Conservation (phyloP, 2,888 invertebrate genomes). For the Gortyna flavago region DNA sequence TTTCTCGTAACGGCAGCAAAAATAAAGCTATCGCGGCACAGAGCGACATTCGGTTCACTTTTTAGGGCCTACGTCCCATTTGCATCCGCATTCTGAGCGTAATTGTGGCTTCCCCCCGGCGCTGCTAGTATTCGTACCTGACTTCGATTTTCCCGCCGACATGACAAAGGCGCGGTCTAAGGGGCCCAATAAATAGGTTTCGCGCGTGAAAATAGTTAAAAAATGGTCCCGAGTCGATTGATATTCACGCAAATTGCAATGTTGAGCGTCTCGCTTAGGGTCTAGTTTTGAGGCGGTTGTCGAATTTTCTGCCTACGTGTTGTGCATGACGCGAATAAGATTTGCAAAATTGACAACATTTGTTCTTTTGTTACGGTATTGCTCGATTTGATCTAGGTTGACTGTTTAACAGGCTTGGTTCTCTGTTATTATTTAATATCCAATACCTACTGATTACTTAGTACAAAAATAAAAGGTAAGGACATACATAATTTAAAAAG, state of each 20-base stretch:
- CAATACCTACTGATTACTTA: neutral
- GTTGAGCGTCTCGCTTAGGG: conserved; percentile 69
- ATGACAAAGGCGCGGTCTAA: conserved; percentile 89
- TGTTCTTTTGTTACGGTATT: conserved; percentile 66
- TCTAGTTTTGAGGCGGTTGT: conserved; percentile 68
- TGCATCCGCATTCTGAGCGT: conserved; percentile 87
- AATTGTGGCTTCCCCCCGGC: conserved; percentile 85
- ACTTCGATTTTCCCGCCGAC: conserved; percentile 87
- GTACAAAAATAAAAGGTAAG: conserved; percentile 2
- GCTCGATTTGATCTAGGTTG: conserved; percentile 39
- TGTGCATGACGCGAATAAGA: conserved; percentile 75
- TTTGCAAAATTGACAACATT: conserved; percentile 75
- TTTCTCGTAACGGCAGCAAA: conserved; percentile 86
- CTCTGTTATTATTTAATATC: conserved; percentile 10
- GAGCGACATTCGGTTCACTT: conserved; percentile 81
- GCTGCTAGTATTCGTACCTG: conserved; percentile 80
- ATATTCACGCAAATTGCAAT: conserved; percentile 75
- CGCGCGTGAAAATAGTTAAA: conserved; percentile 86
- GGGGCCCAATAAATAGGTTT: conserved; percentile 87
- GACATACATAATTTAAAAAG: neutral
- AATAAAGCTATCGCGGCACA: conserved; percentile 85
- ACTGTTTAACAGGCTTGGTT: conserved; percentile 12
- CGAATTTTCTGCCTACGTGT: conserved; percentile 62
- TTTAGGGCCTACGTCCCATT: conserved; percentile 86
- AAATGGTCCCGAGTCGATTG: conserved; percentile 74